Evolutionary conservation across 2,888 invertebrate species (phyloP).

Genomic region (Scaptodrosophila latifasciaeformis): DNA sequence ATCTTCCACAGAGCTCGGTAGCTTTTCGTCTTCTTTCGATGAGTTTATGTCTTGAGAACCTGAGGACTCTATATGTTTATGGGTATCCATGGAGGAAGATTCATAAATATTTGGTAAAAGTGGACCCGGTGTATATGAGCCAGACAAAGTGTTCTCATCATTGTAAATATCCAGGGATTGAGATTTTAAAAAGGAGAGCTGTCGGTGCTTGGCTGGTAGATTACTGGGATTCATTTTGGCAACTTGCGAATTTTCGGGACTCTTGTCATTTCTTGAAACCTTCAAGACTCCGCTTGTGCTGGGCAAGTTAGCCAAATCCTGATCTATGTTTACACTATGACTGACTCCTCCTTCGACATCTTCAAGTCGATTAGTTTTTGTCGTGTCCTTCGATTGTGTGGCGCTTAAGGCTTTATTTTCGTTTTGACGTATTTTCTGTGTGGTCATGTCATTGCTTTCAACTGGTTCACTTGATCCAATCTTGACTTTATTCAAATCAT

Average conservation of each 20-base stretch:
- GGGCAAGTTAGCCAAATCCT: too few relatives aligned
- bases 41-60: neutral
- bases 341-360: too few relatives aligned
- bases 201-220: conserved; percentile 12
- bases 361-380: neutral
- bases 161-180: conserved; percentile 37
- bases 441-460: too few relatives aligned
- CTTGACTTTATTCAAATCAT: conserved; percentile 32
- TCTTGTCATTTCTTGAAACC: too few relatives aligned
- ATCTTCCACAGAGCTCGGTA: conserved; percentile 7
- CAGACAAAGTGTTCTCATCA: conserved; percentile 5
- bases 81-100: conserved; percentile 20
- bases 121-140: conserved; percentile 14
- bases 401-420: too few relatives aligned
- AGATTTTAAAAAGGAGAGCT: conserved; percentile 36
- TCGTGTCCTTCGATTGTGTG: neutral
- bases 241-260: too few relatives aligned
- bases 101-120: conserved; percentile 40
- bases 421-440: too few relatives aligned
- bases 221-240: neutral
- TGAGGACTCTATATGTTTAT: conserved; percentile 1
- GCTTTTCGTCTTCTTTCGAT: neutral
- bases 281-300: too few relatives aligned
- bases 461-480: too few relatives aligned
- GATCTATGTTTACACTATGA: too few relatives aligned